These are phyloP conservation scores for Eretmocerus hayati DNA, from an alignment of 2,888 invertebrate species.

Conservation along the genomic window DNA sequence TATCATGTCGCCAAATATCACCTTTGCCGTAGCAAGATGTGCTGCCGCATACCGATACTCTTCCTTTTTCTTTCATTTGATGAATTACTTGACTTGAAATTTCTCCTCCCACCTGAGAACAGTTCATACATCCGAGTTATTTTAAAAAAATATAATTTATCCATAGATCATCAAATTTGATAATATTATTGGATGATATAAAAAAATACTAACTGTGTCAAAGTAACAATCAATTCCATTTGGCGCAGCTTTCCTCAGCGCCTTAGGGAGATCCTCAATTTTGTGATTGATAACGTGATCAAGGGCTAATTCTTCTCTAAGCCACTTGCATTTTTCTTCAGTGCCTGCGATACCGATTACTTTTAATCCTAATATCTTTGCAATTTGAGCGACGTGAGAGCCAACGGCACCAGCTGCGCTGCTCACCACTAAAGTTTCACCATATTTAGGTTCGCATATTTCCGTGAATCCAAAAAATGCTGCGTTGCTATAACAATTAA, in stretches of 20 bases:
- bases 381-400: constrained; percentile 71
- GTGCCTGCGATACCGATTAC: constrained; percentile 68
- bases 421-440: constrained; percentile 68
- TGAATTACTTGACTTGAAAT: constrained; percentile 54
- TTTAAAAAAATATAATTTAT: neutral
- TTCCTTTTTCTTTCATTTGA: constrained; percentile 57
- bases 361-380: constrained; percentile 59
- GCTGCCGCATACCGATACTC: constrained; percentile 60
- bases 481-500: constrained; percentile 59
- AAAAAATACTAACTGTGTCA: constrained; percentile 60
- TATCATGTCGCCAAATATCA: constrained; percentile 32
- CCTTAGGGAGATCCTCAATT: constrained; percentile 47
- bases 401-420: constrained; percentile 77
- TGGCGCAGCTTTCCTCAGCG: constrained; percentile 57
- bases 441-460: constrained; percentile 62
- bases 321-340: constrained; percentile 64
- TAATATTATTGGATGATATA: neutral
- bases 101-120: constrained; percentile 59
- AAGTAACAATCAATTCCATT: constrained; percentile 71
- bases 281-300: constrained; percentile 66
- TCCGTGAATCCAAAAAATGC: constrained; percentile 70
- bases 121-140: too few species aligned
- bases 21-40: constrained; percentile 57
- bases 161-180: too few species aligned
- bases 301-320: constrained; percentile 58